These are phyloP conservation scores for Theretra japonica DNA, from an alignment of 2,888 invertebrate species.

Conservation along the genomic window DNA sequence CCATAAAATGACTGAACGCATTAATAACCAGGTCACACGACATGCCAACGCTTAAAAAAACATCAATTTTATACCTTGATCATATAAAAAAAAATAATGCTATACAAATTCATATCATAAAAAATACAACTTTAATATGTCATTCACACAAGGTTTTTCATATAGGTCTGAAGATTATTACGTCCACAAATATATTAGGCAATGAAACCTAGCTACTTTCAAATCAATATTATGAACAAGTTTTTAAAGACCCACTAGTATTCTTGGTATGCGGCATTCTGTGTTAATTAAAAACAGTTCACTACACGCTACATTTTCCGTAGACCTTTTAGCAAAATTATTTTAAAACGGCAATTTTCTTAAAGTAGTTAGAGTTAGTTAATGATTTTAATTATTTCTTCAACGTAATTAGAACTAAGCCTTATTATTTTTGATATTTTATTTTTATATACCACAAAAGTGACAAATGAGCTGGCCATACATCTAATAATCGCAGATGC, in stretches of 20 bases:
- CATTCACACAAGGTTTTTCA: no score
- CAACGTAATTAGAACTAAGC: no score
- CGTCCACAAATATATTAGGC: not conserved
- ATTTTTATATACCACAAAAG: no score
- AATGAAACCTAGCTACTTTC: not conserved
- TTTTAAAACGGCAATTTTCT: not conserved
- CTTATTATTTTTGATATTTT: no score
- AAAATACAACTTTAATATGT: no score
- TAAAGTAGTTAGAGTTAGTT: not conserved
- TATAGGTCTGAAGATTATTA: not conserved
- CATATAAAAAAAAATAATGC: no score
- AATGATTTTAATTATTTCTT: not conserved
- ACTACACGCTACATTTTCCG: not conserved
- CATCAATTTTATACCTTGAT: no score
- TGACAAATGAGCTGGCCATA: no score
- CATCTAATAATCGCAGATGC: no score
- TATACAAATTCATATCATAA: no score
- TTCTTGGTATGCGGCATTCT: not conserved
- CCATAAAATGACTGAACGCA: not conserved
- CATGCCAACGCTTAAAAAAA: no score
- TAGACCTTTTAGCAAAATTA: not conserved
- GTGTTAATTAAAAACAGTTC: conserved; percentile 17
- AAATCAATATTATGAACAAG: not conserved
- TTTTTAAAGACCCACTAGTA: not conserved
- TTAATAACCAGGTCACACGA: no score